Base-by-base conservation (phyloP, 1,140 invertebrate species). In the Ctenoplectra terminalis region DNA sequence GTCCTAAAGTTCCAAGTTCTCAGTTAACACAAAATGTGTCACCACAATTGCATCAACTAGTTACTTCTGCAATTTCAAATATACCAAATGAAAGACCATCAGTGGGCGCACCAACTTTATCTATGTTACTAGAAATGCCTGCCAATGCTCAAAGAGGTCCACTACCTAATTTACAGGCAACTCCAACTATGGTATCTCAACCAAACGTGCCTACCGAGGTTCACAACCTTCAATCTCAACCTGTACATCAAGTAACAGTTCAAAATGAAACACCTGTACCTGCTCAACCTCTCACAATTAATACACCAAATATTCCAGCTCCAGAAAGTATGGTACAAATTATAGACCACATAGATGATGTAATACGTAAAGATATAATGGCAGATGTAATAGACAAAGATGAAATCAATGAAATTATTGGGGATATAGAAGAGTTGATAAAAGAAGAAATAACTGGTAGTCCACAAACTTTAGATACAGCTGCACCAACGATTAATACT, bases 81-180 rank as follows among this genome's bases (percentile, higher is more conserved):
- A 48, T 61, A 29, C 37, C 69, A 34, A 86, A 93, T 9, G 92
- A 95, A 76, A 94, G 95, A 37, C 95, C 95, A 0, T 96, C 95
- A 0, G 94, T 94, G 3, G 94, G 94, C 0, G 95, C 96, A 0
- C 96, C 96, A 0, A 96, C 96, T 0, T 90, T 96, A 0, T 96
- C 96, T 0, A 95, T 96, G 94, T 90, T 96, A 11, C 88, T 96
- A n/a, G 96, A 96, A 84, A 90, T 93, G 73, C 92, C 93, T 4
- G 88, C 92, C 5, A 93, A 88, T 76, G 63, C 90, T 9, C 89
- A 91, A 23, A 85, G 92, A 84, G 83, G 88, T 2, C 81, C 88
- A 15, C 37, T 93, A 31, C 64, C 92, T 66, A 87, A 85, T 87
- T 73, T 91, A 80, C 84, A 90, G 31, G 43, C 72, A 43, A 37